Evolutionary conservation across 2,113 vertebrate species (phyloP).

Genomic region (Capreolus pygargus): DNA sequence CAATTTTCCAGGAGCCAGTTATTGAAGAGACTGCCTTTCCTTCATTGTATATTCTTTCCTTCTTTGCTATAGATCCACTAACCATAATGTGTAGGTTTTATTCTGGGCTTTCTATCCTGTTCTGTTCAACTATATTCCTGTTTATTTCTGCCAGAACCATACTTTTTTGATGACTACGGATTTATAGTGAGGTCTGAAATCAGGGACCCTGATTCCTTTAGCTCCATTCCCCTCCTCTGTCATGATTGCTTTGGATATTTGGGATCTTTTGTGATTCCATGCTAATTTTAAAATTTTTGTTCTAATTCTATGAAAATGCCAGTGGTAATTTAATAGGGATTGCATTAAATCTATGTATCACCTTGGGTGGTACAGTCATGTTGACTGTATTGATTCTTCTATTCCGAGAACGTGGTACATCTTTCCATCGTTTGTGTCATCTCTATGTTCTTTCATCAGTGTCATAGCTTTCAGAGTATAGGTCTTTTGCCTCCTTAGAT

Average conservation of each 20-base stretch:
- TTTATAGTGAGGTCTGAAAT: not conserved
- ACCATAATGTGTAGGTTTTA: too few species aligned
- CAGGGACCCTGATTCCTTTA: not conserved
- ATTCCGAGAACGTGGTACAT: not conserved
- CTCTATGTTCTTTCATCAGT: not conserved
- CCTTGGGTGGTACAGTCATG: not conserved
- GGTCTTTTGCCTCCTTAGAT: not conserved
- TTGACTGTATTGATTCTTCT: not conserved
- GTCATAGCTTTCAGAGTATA: not conserved
- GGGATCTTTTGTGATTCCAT: not conserved
- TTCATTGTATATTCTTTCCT: not conserved
- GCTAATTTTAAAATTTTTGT: not conserved
- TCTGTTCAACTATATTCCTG: not conserved
- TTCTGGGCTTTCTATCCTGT: not conserved
- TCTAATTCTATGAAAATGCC: not conserved
- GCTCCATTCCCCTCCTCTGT: not conserved
- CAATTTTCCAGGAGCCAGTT: not conserved
- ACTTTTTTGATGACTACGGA: not conserved
- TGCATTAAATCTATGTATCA: not conserved
- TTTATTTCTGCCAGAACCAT: not conserved
- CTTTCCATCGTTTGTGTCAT: not conserved
- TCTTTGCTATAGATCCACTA: not conserved
- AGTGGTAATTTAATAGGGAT: not conserved
- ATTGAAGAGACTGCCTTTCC: not conserved
- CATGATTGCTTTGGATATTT: not conserved